Percentiles rank a stretch among this genome's conserved stretches.
Evolutionary conservation across 2,113 vertebrate species (phyloP).

Genomic region (Anguilla rostrata): DNA sequence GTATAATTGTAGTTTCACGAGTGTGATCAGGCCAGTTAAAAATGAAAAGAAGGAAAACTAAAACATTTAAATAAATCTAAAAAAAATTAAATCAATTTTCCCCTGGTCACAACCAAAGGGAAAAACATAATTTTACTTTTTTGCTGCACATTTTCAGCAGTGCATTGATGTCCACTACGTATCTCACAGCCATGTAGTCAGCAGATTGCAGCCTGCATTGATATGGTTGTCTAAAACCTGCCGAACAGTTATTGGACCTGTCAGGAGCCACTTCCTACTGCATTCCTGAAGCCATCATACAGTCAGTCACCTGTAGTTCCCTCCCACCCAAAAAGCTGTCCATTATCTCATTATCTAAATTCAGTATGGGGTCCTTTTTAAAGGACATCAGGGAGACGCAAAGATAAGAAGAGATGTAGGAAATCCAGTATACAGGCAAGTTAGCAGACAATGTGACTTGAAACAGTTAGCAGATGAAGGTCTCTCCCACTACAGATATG

Average conservation of each 20-base stretch:
- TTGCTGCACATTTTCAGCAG: no score
- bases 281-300: conserved; percentile 46
- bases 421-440: background rate
- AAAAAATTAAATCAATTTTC: background rate
- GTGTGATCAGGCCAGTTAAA: background rate
- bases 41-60: background rate
- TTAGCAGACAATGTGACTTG: background rate
- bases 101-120: no score
- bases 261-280: conserved; percentile 25
- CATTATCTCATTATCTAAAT: background rate
- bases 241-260: conserved; percentile 54
- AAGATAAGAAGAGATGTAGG: background rate
- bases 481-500: background rate
- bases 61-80: background rate
- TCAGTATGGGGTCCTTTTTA: background rate
- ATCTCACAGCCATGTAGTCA: conserved; percentile 39
- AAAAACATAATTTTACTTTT: no score
- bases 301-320: conserved; percentile 17
- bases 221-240: conserved; percentile 54
- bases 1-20: background rate
- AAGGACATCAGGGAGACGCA: background rate
- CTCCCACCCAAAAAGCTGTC: background rate
- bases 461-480: background rate
- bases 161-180: no score
- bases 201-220: conserved; percentile 50